A percentile compares a stretch with the other conserved stretches of the same genome.
phyloP scores from a whole-genome alignment of 2,113 vertebrate genomes.

The Sitta europaea region DNA sequence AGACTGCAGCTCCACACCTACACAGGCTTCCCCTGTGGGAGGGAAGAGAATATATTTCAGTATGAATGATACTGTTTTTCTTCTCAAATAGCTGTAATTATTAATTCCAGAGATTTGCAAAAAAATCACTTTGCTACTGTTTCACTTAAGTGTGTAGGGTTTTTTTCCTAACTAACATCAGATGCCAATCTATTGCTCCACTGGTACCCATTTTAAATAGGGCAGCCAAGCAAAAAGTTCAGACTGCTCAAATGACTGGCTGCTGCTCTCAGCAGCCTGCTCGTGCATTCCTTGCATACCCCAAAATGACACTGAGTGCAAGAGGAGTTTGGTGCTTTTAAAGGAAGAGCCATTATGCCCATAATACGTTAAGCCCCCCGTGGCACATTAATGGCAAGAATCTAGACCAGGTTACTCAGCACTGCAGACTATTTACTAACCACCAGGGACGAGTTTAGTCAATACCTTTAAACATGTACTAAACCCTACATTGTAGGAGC shows the following conservation, averaged over 20 bases:
- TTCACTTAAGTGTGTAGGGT: background rate
- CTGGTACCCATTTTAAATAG: slow-evolving; percentile 29
- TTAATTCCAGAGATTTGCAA: slow-evolving; percentile 55
- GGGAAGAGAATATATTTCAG: slow-evolving; percentile 68
- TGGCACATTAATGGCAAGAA: background rate
- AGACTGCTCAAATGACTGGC: background rate
- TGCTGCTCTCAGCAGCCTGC: background rate
- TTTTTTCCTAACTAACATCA: background rate
- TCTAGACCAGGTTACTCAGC: background rate
- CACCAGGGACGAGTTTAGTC: background rate
- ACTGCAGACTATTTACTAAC: background rate
- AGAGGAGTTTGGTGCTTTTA: background rate
- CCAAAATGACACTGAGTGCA: background rate
- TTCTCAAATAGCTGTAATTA: slow-evolving; percentile 63
- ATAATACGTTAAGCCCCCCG: background rate
- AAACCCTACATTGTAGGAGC: accelerated
- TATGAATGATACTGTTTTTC: slow-evolving; percentile 69
- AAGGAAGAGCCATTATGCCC: slow-evolving; percentile 7
- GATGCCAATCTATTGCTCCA: slow-evolving; percentile 25
- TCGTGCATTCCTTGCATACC: slow-evolving; percentile 8
- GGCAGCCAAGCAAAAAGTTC: slow-evolving; percentile 19
- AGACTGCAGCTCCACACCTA: slow-evolving; percentile 71
- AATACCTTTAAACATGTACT: background rate
- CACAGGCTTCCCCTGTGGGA: slow-evolving; percentile 66
- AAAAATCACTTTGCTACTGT: slow-evolving; percentile 48